Base-by-base conservation (phyloP, 2,888 invertebrate species). In the Eupsilia transversa region DNA sequence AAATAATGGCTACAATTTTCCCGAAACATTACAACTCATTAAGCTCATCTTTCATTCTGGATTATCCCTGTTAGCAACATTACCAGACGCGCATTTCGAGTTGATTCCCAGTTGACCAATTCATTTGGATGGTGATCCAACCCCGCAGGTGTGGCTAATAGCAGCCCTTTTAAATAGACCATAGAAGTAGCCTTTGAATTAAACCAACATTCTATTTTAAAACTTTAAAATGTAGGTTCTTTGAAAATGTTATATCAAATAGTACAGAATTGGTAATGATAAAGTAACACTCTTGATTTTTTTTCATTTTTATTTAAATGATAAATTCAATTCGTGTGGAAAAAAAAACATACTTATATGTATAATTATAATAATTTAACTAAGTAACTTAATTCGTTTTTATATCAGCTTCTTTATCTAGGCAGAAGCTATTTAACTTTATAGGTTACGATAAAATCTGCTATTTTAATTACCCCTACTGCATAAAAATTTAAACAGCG, bases 1-100 rank as follows among this genome's bases (percentile, higher is more conserved):
- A 63, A 70, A 79, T 52, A 63, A 66, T 57, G 38, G 30, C 67
- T 49, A 43, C 33, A 35, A 71, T 64, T 61, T 72, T 46, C 20
- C 4, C 20, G 33, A 69, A 63, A 49, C 49, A 84, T 73, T 60
- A 69, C 65, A 54, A 63, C 61, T 73, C 60, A 79, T 73, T 81
- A 60, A n/a, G 66, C 60, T 73, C 69, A 35, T 56, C 27, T 59
- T 80, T 65, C 67, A 59, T 46, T 60, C 20, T 33, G 23, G 17
- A 66, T 70, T 49, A 61, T 57, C 43, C 56, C 56, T 77, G 56
- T 66, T 56, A 27, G 33, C 70, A 70, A 66, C 49, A 79, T 66
- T 66, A 52, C 33, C 27, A 49, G 52, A 3, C 66, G 49, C 35
- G 1, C 33, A 27, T 69, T 72, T 69, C 35, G 12, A 38, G 68